Base-by-base conservation (phyloP, 2,113 vertebrate species). In the Archocentrus centrarchus region DNA sequence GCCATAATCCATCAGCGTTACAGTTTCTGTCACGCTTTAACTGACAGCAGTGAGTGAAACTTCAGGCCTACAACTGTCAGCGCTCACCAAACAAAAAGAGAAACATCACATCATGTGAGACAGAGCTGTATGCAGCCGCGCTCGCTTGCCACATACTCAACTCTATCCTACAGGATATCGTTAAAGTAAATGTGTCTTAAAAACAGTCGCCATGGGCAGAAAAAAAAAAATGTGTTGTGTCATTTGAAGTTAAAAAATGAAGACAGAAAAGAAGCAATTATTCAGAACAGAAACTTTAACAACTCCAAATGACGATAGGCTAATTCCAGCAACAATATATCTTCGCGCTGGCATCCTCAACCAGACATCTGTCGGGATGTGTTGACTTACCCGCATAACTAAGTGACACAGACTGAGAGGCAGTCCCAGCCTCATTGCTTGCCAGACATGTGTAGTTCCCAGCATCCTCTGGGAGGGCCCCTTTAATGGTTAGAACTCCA, bases 391-490 rank as follows among this genome's bases (percentile, higher is more conserved):
- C 98, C 87, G 89, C 91, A 86, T 94, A 96, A 57, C 80, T 94
- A 7, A 96, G 87, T 15, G 85, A 77, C 13, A 85, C 93, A 5
- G 83, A 80, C 39, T 95, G 93, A 68, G 87, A 92, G 53, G 85
- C 89, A 3, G 75, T 92, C 55, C 98, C 98, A 53, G 96, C 94
- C 2, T 89, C 77, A 2, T 96, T 99, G 91, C 90, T 62, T 7
- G 98, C 98, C 1, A 89, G 82, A 91, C 98, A 99, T 82, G 95
- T 98, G 91, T 99, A 99, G 89, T 97, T 97, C 90, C 98, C 98
- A 75, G 97, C 96, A 91, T 99, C 97, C 92, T 97, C 96, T n/a
- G 96, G 96, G 82, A 93, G 76, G 2, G 97, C 94, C 2, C 85
- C 95, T 77, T 60, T 94, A 82, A 99, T 97, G 90, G 93, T 93